Percentiles rank a stretch among this genome's conserved stretches.
phyloP scores from a whole-genome alignment of 2,888 invertebrate species.

The Melitaea athalia region DNA sequence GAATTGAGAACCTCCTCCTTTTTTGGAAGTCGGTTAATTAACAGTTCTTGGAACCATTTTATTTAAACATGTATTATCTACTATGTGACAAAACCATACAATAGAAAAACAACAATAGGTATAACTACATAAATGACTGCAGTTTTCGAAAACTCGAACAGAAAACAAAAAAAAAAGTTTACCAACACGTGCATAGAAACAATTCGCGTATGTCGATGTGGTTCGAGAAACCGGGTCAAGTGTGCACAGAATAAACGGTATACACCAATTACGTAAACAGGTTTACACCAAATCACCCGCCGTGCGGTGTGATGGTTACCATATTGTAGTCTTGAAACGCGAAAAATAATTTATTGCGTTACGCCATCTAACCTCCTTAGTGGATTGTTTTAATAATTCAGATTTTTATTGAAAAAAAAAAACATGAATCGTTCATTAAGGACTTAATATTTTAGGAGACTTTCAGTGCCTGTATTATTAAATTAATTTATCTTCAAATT shows the following conservation, averaged over 20 bases:
- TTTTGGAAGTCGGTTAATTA: too few relatives aligned
- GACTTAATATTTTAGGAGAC: too few relatives aligned
- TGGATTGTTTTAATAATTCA: not conserved
- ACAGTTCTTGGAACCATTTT: too few relatives aligned
- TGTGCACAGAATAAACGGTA: constrained; percentile 56
- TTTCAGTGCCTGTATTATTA: too few relatives aligned
- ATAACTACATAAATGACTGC: not conserved
- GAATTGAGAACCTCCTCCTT: too few relatives aligned
- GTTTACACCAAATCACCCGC: constrained; percentile 25
- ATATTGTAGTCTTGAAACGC: constrained; percentile 5
- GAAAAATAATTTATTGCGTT: constrained; percentile 4
- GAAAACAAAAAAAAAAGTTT: constrained; percentile 19
- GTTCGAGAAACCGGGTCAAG: constrained; percentile 52
- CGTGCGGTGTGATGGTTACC: constrained; percentile 6
- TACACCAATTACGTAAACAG: constrained; percentile 57
- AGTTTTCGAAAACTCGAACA: constrained; percentile 4
- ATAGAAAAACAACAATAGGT: constrained; percentile 8
- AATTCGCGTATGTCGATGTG: constrained; percentile 45
- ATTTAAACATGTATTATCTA: too few relatives aligned
- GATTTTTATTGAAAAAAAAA: not conserved
- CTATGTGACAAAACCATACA: not conserved
- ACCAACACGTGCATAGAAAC: constrained; percentile 40
- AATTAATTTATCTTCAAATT: too few relatives aligned
- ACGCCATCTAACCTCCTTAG: not conserved
- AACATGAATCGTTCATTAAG: too few relatives aligned